Conservation (phyloP, 2,888 invertebrate genomes). For the Drosophila formosana region DNA sequence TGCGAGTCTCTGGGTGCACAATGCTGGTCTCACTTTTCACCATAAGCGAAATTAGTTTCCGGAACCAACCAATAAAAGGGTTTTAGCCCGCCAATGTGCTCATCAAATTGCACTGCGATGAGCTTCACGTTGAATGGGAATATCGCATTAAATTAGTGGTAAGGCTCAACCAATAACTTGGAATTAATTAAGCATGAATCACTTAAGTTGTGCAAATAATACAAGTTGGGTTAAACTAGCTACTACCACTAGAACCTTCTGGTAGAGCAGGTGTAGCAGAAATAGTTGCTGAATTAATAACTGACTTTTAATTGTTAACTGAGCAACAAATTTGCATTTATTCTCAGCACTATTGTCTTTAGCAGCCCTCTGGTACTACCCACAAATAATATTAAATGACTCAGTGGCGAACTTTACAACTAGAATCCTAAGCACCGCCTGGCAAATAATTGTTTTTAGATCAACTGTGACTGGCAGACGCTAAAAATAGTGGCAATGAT, state of each 20-base stretch:
- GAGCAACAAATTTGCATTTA: too few relatives aligned
- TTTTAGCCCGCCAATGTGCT: neutral
- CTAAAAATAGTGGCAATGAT: neutral
- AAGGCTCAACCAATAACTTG: neutral
- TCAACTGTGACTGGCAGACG: too few relatives aligned
- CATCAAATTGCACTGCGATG: neutral
- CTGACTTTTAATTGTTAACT: too few relatives aligned
- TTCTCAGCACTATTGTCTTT: too few relatives aligned
- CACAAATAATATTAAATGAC: too few relatives aligned
- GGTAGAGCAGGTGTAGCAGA: neutral
- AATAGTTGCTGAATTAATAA: too few relatives aligned
- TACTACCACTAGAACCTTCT: neutral
- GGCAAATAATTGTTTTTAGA: too few relatives aligned
- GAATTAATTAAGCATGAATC: neutral
- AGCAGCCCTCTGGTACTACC: too few relatives aligned
- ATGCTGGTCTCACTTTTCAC: constrained; percentile 54
- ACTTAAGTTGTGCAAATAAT: neutral
- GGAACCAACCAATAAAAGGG: constrained; percentile 10
- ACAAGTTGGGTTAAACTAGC: neutral
- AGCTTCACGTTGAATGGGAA: neutral
- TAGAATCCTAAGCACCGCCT: too few relatives aligned
- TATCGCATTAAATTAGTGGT: neutral
- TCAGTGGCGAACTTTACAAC: too few relatives aligned
- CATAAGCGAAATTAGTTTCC: constrained; percentile 65
- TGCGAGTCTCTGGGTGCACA: constrained; percentile 18